Percentiles rank a stretch among this genome's conserved stretches.
phyloP scores from a whole-genome alignment of 2,888 invertebrate species.

The Chironomus riparius region DNA sequence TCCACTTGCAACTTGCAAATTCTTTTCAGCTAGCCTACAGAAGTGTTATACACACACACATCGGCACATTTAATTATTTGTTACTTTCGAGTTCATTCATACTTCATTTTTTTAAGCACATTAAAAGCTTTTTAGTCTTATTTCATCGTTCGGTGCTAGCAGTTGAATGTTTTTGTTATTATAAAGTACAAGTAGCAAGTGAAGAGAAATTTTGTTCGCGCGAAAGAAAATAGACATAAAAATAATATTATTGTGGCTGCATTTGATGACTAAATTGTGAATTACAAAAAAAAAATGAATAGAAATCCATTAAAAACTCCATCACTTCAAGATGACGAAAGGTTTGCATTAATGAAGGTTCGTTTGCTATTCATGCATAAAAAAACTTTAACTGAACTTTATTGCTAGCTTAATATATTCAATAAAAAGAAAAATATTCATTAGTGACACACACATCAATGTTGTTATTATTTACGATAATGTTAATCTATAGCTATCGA shows the following conservation, averaged over 20 bases:
- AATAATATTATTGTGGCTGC: neutral
- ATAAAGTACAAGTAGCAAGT: too few species aligned
- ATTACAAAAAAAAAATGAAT: neutral
- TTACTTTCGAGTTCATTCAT: neutral
- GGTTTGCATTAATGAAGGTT: conserved; percentile 70
- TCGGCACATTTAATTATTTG: neutral
- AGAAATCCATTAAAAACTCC: conserved; percentile 23
- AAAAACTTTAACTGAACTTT: too few species aligned
- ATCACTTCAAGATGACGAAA: conserved; percentile 52
- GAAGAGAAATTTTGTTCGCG: neutral
- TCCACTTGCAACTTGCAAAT: neutral
- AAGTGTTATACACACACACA: neutral
- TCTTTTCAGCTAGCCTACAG: neutral
- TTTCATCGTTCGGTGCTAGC: neutral
- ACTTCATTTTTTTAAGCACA: neutral
- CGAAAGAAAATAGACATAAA: neutral
- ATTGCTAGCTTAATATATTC: too few species aligned
- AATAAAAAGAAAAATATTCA: too few species aligned
- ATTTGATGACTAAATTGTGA: neutral
- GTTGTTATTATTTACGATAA: neutral
- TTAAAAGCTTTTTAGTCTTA: neutral
- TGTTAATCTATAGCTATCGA: neutral
- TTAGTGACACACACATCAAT: neutral
- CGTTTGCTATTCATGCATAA: neutral
- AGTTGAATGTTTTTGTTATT: neutral